Percentiles rank a stretch among this genome's conserved stretches.
These are phyloP conservation scores for Drosophila algonquin DNA, from an alignment of 2,888 invertebrate species.

Conservation along the genomic window DNA sequence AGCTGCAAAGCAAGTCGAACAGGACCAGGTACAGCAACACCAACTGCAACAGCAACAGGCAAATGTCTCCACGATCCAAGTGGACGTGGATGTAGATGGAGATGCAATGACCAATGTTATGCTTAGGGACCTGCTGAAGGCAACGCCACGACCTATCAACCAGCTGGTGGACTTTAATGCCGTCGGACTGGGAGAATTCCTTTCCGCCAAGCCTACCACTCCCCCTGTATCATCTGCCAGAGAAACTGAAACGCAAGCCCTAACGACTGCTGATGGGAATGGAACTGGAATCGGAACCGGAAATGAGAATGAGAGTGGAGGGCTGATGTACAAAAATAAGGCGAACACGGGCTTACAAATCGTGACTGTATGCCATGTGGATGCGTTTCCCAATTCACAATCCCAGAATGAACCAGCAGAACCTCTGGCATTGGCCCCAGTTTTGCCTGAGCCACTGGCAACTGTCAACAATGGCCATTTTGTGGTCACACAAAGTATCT, in stretches of 20 bases:
- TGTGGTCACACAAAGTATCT: not conserved
- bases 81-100: not conserved
- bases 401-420: not conserved
- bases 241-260: not conserved
- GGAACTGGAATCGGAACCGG: not conserved
- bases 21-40: conserved; percentile 4
- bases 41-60: not conserved
- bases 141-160: conserved; percentile 49
- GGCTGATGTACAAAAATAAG: not conserved
- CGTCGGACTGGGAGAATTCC: conserved; percentile 42
- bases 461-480: not conserved
- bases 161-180: conserved; percentile 44
- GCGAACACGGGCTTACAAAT: not conserved
- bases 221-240: not conserved
- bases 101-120: conserved; percentile 6
- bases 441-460: not conserved
- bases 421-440: too few relatives aligned
- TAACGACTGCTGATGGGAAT: not conserved
- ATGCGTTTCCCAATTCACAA: not conserved
- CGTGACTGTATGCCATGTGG: not conserved
- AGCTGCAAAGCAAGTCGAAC: conserved; percentile 29
- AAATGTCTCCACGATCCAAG: not conserved
- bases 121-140: conserved; percentile 53
- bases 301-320: not conserved
- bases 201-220: conserved; percentile 26